Conservation (phyloP, 2,113 vertebrate species). For the Tichodroma muraria region DNA sequence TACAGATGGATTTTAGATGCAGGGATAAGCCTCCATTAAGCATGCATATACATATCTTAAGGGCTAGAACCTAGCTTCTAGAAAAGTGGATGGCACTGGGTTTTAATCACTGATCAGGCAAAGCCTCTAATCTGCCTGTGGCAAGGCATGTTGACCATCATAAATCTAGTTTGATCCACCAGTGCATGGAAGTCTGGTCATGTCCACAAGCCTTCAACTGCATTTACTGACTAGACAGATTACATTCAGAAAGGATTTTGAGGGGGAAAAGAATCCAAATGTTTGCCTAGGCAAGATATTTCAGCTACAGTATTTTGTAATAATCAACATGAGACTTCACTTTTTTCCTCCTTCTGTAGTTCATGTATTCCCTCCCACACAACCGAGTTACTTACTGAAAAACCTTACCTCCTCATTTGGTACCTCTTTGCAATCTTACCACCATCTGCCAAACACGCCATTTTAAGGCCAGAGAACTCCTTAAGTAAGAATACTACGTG, state of each 20-base stretch:
- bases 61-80: background rate
- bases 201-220: background rate
- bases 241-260: background rate
- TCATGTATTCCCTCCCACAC: background rate
- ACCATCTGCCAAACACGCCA: background rate
- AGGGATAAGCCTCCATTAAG: background rate
- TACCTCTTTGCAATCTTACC: background rate
- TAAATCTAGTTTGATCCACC: background rate
- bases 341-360: background rate
- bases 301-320: background rate
- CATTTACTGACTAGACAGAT: background rate
- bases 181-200: background rate
- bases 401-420: background rate
- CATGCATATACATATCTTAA: background rate
- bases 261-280: fast-evolving
- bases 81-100: background rate
- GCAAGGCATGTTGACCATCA: background rate
- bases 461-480: background rate
- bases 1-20: background rate
- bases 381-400: background rate
- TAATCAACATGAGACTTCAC: background rate
- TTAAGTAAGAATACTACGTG: background rate
- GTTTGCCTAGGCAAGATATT: background rate
- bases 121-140: background rate
- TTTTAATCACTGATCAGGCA: background rate